phyloP scores from a whole-genome alignment of 2,888 invertebrate species.

The Epinotia bilunana region DNA sequence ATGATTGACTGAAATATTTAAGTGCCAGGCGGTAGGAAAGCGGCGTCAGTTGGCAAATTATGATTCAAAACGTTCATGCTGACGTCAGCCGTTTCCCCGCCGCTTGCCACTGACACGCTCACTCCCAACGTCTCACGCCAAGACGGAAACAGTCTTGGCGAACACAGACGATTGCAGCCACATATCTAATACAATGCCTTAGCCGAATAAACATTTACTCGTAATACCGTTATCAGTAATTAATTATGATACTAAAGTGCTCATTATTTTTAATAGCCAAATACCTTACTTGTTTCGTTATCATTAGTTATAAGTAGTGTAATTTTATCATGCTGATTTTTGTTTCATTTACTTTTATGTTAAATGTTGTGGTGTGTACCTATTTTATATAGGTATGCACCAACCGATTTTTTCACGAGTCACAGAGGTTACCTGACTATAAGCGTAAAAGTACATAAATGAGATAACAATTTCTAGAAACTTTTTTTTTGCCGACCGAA shows the following conservation, averaged over 20 bases:
- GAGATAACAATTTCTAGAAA: too few relatives aligned
- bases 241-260: slow-evolving; percentile 2
- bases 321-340: neutral
- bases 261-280: neutral
- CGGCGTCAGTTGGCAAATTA: too few relatives aligned
- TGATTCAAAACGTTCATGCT: neutral
- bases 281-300: neutral
- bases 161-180: slow-evolving; percentile 44
- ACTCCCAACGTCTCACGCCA: slow-evolving; percentile 45
- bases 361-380: neutral
- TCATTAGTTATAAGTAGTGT: neutral
- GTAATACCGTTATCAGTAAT: slow-evolving; percentile 9
- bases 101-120: slow-evolving; percentile 23
- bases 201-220: slow-evolving; percentile 17
- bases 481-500: too few relatives aligned
- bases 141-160: slow-evolving; percentile 34
- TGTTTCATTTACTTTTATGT: neutral
- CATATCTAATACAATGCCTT: slow-evolving; percentile 9
- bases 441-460: neutral
- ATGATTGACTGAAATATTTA: slow-evolving; percentile 31
- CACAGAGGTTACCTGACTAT: neutral
- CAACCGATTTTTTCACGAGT: neutral
- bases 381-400: neutral
- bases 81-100: neutral
- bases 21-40: neutral